Percentiles rank a stretch among this genome's conserved stretches.
These are phyloP conservation scores for Melipona bicolor DNA, from an alignment of 2,888 invertebrate genomes.

Conservation along the genomic window DNA sequence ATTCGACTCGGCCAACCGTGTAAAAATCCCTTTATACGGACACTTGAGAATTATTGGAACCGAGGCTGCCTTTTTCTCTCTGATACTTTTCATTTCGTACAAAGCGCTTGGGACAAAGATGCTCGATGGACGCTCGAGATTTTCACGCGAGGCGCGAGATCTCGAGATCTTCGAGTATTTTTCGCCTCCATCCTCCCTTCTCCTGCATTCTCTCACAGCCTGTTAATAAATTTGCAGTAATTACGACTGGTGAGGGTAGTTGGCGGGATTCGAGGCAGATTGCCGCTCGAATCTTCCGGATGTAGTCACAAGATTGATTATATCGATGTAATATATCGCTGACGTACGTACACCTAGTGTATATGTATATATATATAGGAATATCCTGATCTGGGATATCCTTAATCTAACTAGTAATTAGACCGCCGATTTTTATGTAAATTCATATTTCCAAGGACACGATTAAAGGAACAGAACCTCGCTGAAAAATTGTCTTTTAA, in stretches of 20 bases:
- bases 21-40: constrained; percentile 32
- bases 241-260: constrained; percentile 18
- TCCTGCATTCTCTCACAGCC: background rate
- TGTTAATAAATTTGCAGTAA: constrained; percentile 54
- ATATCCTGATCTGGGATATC: background rate
- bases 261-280: constrained; percentile 30
- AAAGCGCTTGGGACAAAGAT: background rate
- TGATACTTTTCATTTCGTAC: constrained; percentile 18
- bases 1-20: constrained; percentile 32
- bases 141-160: no score
- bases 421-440: no score
- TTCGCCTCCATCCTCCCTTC: constrained; percentile 20
- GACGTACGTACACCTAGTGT: background rate
- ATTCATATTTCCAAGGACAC: no score
- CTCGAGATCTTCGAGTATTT: background rate
- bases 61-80: constrained; percentile 20
- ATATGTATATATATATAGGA: background rate
- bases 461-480: no score
- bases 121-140: background rate
- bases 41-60: constrained; percentile 6
- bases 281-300: constrained; percentile 23
- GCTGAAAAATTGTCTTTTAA: no score
- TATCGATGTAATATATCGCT: constrained; percentile 2
- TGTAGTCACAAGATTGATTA: constrained; percentile 10
- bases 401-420: background rate